A percentile compares a stretch with the other conserved stretches of the same genome.
Evolutionary conservation across 2,888 invertebrate genomes (phyloP).

Genomic region (Drosophila aldrichi): DNA sequence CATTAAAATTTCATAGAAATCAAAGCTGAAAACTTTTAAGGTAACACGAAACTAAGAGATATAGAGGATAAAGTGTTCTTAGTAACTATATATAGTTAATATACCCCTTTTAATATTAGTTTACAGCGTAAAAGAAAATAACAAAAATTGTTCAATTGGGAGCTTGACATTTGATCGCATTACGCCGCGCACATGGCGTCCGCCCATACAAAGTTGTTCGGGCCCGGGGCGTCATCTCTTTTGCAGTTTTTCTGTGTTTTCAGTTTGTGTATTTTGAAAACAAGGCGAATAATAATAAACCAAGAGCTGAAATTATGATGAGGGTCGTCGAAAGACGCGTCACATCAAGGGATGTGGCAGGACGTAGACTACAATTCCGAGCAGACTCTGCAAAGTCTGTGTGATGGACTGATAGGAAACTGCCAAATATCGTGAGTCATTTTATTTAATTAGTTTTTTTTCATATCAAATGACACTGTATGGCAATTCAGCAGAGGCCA

Average conservation of each 20-base stretch:
- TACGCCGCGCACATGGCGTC: constrained; percentile 44
- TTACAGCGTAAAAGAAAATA: constrained; percentile 8
- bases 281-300: constrained; percentile 54
- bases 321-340: constrained; percentile 52
- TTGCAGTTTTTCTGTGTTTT: constrained; percentile 8
- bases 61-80: no score
- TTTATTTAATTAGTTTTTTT: constrained; percentile 3
- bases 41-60: no score
- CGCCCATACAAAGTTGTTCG: constrained; percentile 62
- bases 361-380: constrained; percentile 11
- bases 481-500: background rate
- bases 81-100: background rate
- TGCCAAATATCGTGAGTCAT: constrained; percentile 4
- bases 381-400: background rate
- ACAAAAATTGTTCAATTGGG: constrained; percentile 38
- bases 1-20: background rate
- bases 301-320: constrained; percentile 54
- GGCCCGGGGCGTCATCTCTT: constrained; percentile 16
- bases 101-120: background rate
- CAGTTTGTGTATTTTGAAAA: constrained; percentile 41
- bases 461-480: background rate
- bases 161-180: constrained; percentile 73
- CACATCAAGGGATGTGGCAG: constrained; percentile 10
- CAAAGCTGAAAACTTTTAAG: background rate
- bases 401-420: background rate